Evolutionary conservation across 2,888 invertebrate genomes (phyloP).

Genomic region (Protodeltote pygarga): DNA sequence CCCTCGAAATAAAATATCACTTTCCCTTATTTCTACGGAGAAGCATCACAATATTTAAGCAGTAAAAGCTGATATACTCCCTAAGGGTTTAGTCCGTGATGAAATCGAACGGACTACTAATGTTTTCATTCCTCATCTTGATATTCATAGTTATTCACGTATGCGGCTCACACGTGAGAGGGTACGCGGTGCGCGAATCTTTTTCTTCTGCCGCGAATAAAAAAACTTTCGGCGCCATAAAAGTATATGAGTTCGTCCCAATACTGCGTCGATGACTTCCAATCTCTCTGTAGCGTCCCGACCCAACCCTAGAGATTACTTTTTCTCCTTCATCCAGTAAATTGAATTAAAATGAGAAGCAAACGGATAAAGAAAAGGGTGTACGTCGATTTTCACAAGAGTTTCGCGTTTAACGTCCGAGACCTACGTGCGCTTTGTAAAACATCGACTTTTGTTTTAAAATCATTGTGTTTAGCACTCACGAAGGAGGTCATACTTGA

Average conservation of each 20-base stretch:
- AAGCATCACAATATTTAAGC: constrained; percentile 48
- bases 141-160: constrained; percentile 70
- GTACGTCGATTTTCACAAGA: constrained; percentile 76
- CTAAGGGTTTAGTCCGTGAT: constrained; percentile 60
- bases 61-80: constrained; percentile 50
- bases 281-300: constrained; percentile 82
- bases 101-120: constrained; percentile 68
- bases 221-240: constrained; percentile 82
- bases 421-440: constrained; percentile 56
- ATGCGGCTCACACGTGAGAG: constrained; percentile 69
- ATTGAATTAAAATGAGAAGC: constrained; percentile 86
- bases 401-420: constrained; percentile 69
- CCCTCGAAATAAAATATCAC: neutral
- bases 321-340: constrained; percentile 84
- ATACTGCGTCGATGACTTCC: constrained; percentile 84
- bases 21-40: constrained; percentile 9
- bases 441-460: constrained; percentile 50
- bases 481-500: neutral
- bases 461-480: neutral
- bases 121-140: constrained; percentile 65
- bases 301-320: constrained; percentile 84
- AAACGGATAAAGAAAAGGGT: constrained; percentile 82
- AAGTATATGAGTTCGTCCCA: constrained; percentile 86
- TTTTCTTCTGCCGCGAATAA: constrained; percentile 80
- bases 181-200: constrained; percentile 74